Conservation (phyloP, 2,797 vertebrate genomes). For the Schizopygopsis malacanthus region DNA sequence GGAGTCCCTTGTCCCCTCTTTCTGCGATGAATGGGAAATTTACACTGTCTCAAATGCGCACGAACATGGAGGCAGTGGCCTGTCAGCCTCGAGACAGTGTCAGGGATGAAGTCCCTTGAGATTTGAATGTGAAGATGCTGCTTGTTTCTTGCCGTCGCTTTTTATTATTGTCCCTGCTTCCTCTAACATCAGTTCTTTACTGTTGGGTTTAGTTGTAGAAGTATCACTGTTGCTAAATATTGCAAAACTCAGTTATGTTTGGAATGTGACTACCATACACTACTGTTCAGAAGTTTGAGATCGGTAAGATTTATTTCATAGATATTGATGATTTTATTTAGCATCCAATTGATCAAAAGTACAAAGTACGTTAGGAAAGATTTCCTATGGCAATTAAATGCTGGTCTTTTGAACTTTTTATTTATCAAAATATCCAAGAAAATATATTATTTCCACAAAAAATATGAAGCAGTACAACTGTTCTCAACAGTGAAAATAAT, state of each 20-base stretch:
- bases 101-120: constrained; percentile 15
- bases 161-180: background rate
- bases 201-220: background rate
- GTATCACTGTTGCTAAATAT: background rate
- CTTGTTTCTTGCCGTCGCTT: background rate
- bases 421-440: background rate
- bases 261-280: background rate
- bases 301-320: background rate
- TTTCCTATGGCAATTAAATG: no score
- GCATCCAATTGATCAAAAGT: no score
- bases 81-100: constrained; percentile 35
- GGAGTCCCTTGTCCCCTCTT: constrained; percentile 72
- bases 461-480: background rate
- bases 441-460: background rate
- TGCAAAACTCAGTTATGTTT: background rate
- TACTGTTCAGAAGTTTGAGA: background rate
- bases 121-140: constrained; percentile 22
- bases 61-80: constrained; percentile 53
- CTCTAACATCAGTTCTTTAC: background rate
- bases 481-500: background rate
- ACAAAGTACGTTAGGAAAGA: no score
- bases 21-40: constrained; percentile 73
- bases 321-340: no score
- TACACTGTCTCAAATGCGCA: constrained; percentile 71
- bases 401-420: no score